These are phyloP conservation scores for Hofmannophila pseudospretella DNA, from an alignment of 2,888 invertebrate genomes.

Conservation along the genomic window DNA sequence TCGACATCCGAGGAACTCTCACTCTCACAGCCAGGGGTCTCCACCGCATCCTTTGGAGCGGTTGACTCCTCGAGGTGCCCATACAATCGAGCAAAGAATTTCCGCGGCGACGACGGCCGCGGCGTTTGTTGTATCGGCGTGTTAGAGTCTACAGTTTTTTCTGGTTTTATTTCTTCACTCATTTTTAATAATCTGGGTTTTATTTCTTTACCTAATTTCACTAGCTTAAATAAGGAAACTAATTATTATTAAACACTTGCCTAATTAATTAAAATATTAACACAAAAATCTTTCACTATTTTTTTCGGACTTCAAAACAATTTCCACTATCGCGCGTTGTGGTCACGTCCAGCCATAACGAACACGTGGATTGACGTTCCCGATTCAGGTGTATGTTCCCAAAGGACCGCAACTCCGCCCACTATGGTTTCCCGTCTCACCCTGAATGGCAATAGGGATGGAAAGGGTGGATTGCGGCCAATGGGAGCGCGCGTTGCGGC, in stretches of 20 bases:
- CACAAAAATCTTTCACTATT: too few species aligned
- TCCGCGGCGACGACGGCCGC: constrained; percentile 86
- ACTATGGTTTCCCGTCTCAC: constrained; percentile 32
- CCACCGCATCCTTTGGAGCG: constrained; percentile 25
- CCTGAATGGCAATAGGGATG: constrained; percentile 29
- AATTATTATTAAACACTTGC: too few species aligned
- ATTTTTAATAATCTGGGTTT: constrained; percentile 15
- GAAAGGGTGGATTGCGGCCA: constrained; percentile 41
- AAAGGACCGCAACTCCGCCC: constrained; percentile 40
- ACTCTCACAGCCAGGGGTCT: constrained; percentile 39
- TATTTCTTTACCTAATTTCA: too few species aligned
- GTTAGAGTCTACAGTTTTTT: constrained; percentile 25
- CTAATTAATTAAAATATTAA: too few species aligned
- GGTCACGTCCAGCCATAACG: constrained; percentile 24
- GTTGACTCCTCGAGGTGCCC: constrained; percentile 82
- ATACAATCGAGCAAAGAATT: constrained; percentile 88
- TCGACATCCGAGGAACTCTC: constrained; percentile 71
- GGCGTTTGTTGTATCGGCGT: constrained; percentile 41
- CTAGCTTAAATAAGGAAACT: too few species aligned
- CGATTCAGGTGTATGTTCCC: constrained; percentile 51
- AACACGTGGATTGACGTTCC: constrained; percentile 49
- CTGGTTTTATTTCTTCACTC: constrained; percentile 31
- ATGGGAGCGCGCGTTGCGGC: constrained; percentile 25
- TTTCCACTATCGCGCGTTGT: too few species aligned
- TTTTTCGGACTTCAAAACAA: too few species aligned